A percentile compares a stretch with the other conserved stretches of the same genome.
Evolutionary conservation across 1,140 invertebrate genomes (phyloP).

Genomic region (Sitobion miscanthi): DNA sequence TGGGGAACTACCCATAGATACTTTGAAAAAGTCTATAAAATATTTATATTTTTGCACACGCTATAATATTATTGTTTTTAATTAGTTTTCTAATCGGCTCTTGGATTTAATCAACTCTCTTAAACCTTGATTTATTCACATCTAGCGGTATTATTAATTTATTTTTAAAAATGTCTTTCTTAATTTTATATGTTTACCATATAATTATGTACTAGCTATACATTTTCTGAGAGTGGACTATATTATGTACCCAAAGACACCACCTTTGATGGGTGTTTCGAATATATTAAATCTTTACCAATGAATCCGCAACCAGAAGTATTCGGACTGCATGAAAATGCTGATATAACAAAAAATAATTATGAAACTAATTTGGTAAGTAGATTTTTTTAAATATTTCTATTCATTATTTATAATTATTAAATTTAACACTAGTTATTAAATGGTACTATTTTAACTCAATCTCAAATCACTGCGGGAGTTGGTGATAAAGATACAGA

Average conservation of each 20-base stretch:
- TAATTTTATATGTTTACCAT: neutral
- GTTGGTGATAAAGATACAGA: neutral
- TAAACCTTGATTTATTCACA: no score
- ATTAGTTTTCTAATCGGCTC: no score
- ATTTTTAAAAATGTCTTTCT: neutral
- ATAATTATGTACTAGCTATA: conserved; percentile 7
- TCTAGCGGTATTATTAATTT: no score
- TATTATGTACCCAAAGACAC: conserved; percentile 68
- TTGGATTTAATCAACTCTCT: no score
- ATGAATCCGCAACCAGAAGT: conserved; percentile 80
- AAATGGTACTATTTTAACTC: conserved; percentile 30
- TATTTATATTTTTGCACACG: no score
- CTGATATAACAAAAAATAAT: conserved; percentile 91
- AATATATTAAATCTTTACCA: conserved; percentile 79
- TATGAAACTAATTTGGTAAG: conserved; percentile 78
- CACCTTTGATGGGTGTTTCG: conserved; percentile 73
- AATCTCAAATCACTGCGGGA: neutral
- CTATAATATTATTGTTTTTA: no score
- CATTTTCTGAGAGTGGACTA: conserved; percentile 31
- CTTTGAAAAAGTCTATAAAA: no score
- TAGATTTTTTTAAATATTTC: conserved; percentile 39
- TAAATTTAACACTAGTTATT: neutral
- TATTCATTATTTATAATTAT: conserved; percentile 60
- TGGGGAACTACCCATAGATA: no score
- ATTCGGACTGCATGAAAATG: conserved; percentile 90